Base-by-base conservation (phyloP, 1,140 invertebrate genomes). In the Mactra quadrangularis region DNA sequence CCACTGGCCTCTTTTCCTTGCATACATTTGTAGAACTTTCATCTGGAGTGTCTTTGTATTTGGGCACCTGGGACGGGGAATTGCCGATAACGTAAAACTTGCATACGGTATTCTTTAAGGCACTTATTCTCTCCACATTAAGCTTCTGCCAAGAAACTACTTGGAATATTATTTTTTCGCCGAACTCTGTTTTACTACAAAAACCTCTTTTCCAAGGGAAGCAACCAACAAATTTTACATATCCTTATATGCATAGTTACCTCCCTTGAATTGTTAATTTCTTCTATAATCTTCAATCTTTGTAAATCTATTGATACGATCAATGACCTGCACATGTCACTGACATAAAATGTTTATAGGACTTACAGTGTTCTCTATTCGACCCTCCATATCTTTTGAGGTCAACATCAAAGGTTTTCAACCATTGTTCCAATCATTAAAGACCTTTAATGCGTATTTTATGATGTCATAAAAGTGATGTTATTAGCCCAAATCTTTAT, bases 391-490 rank as follows among this genome's bases (percentile, higher is more conserved):
- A 60, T 76, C 57, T 29, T 50, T 41, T 45, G 41, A 60, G 74
- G 72, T 60, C 74, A 76, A 76, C 55, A 76, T 76, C 59, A 64
- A 76, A 76, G 38, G 17, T n/a, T 9, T 17, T 60, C 15, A 33
- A 76, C 22, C 33, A 76, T 76, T 76, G 74, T 76, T 76, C 38
- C 22, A 62, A 29, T 29, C 38, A 19, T 50, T 62, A 62, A 57
- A 31, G 7, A 57, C 25, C 29, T 50, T 62, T 59, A 45, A 76
- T 76, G 59, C 19, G 33, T 60, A 38, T 55, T 72, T 72, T 72
- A 72, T 35, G 1, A 7, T 22, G 64, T 50, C 64, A 41, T 68
- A 68, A 68, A 68, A 19, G 17, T 47, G n/a, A 29, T 27, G 41
- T 15, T 68, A 19, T 31, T 38, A 68, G 64, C 15, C 25, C 45